Conservation (phyloP, 2,888 invertebrate genomes). For the Vandiemenella viatica region DNA sequence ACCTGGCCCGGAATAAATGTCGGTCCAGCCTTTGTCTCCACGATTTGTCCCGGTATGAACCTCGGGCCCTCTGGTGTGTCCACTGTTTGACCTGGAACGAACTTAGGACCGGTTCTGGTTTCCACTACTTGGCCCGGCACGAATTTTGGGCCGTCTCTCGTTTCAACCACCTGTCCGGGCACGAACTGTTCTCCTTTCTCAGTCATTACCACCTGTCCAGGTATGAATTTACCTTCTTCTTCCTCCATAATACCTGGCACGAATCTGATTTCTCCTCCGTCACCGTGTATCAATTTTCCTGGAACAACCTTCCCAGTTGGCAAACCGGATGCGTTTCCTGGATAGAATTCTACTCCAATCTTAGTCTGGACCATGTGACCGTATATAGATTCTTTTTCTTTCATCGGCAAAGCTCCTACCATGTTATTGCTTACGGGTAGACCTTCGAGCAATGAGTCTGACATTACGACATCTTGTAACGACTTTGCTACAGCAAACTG, state of each 20-base stretch:
- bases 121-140: constrained; percentile 65
- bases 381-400: constrained; percentile 33
- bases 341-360: constrained; percentile 49
- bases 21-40: constrained; percentile 57
- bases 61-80: constrained; percentile 53
- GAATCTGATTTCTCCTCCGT: constrained; percentile 44
- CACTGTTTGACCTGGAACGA: constrained; percentile 56
- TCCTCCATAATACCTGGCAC: constrained; percentile 54
- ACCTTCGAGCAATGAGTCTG: constrained; percentile 27
- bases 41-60: constrained; percentile 65
- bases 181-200: constrained; percentile 55
- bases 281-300: constrained; percentile 41
- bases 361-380: constrained; percentile 51
- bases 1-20: constrained; percentile 67
- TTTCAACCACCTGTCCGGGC: constrained; percentile 57
- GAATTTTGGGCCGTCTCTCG: constrained; percentile 51
- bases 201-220: constrained; percentile 52
- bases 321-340: constrained; percentile 33
- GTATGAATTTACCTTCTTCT: constrained; percentile 44
- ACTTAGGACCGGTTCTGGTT: constrained; percentile 46
- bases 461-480: constrained; percentile 39
- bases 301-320: constrained; percentile 46
- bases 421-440: constrained; percentile 40
- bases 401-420: constrained; percentile 34
- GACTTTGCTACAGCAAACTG: constrained; percentile 43